Base-by-base conservation (phyloP, 2,113 vertebrate species). In the Alligator mississippiensis region DNA sequence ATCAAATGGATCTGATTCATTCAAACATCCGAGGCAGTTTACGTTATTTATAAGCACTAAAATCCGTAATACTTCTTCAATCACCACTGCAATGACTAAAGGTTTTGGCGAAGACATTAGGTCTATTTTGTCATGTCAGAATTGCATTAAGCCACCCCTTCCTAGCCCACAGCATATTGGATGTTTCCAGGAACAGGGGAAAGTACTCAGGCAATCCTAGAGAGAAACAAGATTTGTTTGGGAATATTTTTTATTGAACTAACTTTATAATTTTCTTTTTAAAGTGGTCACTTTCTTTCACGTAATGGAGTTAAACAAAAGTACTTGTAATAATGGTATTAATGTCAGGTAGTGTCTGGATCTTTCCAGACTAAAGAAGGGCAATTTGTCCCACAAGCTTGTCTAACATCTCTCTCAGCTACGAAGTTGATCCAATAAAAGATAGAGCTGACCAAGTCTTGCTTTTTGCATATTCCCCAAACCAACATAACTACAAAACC, bases 91-190 rank as follows among this genome's bases (percentile, higher is more conserved):
- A 58, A 88, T 82, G 14, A 60, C 30, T 90, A 83, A 70, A 83
- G 80, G 88, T 95, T 92, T 84, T 88, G 59, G 1, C 72, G 62
- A 64, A 90, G 81, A 77, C 57, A 90, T 89, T 4, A 68, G 76
- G 17, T 47, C 57, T 84, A 58, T 83, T 93, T 15, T 77, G 74
- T 30, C 27, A 74, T 77, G 27, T 16, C 70, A 21, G 59, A 34
- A 27, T 64, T 87, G 55, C 8, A 72, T 28, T 87, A 82, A 88
- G 27, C 28, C 68, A 90, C 66, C 9, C 82, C 59, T 84, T 90
- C 24, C 38, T 84, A 34, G 62, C 59, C 82, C 59, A 82, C 81
- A 80, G 70, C 70, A 47, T 47, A 47, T 34, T 11, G 30, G 19
- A 54, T 11, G 5, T 38, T 91, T 81, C 55, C 55, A 81, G 63